These are phyloP conservation scores for Hypocryptadius cinnamomeus DNA, from an alignment of 2,113 vertebrate species.

Conservation along the genomic window DNA sequence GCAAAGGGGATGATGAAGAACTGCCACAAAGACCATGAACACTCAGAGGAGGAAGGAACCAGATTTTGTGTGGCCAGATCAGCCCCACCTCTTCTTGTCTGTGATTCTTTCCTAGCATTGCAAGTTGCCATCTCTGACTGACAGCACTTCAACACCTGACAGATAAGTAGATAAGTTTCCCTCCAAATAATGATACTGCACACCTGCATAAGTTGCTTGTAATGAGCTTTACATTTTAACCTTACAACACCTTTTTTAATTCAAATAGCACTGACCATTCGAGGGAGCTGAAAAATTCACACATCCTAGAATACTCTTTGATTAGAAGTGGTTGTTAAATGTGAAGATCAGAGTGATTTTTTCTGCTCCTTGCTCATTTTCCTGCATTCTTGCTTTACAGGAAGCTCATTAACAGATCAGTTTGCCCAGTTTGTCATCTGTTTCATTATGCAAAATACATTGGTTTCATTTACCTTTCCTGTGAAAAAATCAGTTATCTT, in stretches of 20 bases:
- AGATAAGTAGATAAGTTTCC: not conserved
- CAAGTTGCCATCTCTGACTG: not conserved
- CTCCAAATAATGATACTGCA: not conserved
- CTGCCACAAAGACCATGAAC: not conserved
- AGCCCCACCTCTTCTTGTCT: not conserved
- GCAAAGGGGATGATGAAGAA: not conserved
- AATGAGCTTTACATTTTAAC: conserved; percentile 35
- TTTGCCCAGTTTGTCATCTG: conserved; percentile 74
- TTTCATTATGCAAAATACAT: conserved; percentile 77
- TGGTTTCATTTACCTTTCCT: conserved; percentile 74
- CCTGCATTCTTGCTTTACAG: conserved; percentile 61
- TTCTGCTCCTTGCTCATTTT: conserved; percentile 39
- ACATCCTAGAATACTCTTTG: conserved; percentile 51
- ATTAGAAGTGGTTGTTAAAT: conserved; percentile 72
- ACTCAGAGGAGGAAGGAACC: not conserved
- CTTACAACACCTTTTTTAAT: not conserved
- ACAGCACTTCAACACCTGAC: not conserved
- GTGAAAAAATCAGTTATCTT: conserved; percentile 65
- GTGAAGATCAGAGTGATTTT: conserved; percentile 71
- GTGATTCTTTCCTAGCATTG: not conserved
- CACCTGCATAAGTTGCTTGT: conserved; percentile 9
- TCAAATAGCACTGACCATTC: conserved; percentile 41
- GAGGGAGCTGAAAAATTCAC: conserved; percentile 33
- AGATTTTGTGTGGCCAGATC: not conserved
- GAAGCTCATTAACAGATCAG: conserved; percentile 72